Conservation (phyloP, 2,888 invertebrate genomes). For the Thysanoteuthis rhombus region DNA sequence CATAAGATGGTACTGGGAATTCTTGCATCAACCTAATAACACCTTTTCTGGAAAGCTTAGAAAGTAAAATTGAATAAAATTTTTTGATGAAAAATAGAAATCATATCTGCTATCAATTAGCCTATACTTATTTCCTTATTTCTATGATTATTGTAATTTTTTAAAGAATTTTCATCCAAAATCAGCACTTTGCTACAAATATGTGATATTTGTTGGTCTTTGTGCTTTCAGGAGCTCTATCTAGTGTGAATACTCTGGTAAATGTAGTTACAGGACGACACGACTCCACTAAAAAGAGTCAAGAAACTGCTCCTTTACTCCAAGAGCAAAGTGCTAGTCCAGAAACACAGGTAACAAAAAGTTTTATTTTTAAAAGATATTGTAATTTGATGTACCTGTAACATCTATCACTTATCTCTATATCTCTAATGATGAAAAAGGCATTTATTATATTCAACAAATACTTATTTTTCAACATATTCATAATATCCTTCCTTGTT, state of each 20-base stretch:
- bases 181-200: neutral
- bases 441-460: too few relatives aligned
- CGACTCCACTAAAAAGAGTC: slow-evolving; percentile 49
- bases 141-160: neutral
- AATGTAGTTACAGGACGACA: slow-evolving; percentile 57
- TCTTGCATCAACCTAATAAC: neutral
- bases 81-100: neutral
- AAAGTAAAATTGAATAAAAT: neutral
- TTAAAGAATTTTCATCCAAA: neutral
- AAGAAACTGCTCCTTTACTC: slow-evolving; percentile 62
- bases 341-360: slow-evolving; percentile 44
- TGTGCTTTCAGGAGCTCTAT: slow-evolving; percentile 53
- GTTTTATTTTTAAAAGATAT: neutral
- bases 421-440: too few relatives aligned
- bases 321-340: slow-evolving; percentile 56
- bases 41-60: neutral
- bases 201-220: neutral
- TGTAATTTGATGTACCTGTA: neutral
- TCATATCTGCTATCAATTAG: too few relatives aligned
- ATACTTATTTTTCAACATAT: too few relatives aligned
- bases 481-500: too few relatives aligned
- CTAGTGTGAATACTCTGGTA: slow-evolving; percentile 60
- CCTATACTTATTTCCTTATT: too few relatives aligned
- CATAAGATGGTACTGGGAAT: neutral
- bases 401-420: neutral